Base-by-base conservation (phyloP, 2,888 invertebrate species). In the Caenorhabditis becei region DNA sequence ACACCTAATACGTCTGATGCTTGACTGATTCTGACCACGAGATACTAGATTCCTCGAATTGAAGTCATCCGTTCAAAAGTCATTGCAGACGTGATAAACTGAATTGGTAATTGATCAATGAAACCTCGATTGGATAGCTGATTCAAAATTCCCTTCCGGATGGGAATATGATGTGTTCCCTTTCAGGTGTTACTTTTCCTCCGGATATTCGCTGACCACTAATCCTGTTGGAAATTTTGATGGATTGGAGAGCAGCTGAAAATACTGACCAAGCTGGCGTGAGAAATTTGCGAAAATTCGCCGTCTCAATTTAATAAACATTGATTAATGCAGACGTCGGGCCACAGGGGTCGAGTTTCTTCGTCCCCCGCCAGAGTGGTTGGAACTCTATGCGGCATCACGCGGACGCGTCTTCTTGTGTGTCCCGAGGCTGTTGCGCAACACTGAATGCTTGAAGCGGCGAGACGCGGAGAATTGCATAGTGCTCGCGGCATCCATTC, bases 261-360 rank as follows among this genome's bases (percentile, higher is more conserved):
- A 71, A 37, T 28, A 41, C 20, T 54, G 54, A 28, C 28, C 24
- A 69, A 54, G 14, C 20, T 7, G 28, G 61, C 16, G 32, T 47
- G 10, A 16, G 26, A 44, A 58, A 49, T 65, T 35, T 65, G 47
- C 20, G 51, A 28, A 59, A 70, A 77, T 70, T 77, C 26, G 69
- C 63, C 65, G 69, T 32, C 69, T 51, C 58, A 70, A 77, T 77
- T 77, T 69, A 70, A 77, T 77, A 77, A 77, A 77, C 77, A 70
- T 77, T 65, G 65, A 77, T 77, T 77, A 69, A 70, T 77, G 77
- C 77, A 70, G 51, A 65, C 63, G 63, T 37, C 61, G 24, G 32
- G 47, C 49, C 35, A 56, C 35, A 32, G 32, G 49, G 51, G 70
- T 63, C 77, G 44, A 66, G 59, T 63, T 63, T 70, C 44, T 58